Conservation (phyloP, 1,140 invertebrate genomes). For the Palaemon carinicauda region DNA sequence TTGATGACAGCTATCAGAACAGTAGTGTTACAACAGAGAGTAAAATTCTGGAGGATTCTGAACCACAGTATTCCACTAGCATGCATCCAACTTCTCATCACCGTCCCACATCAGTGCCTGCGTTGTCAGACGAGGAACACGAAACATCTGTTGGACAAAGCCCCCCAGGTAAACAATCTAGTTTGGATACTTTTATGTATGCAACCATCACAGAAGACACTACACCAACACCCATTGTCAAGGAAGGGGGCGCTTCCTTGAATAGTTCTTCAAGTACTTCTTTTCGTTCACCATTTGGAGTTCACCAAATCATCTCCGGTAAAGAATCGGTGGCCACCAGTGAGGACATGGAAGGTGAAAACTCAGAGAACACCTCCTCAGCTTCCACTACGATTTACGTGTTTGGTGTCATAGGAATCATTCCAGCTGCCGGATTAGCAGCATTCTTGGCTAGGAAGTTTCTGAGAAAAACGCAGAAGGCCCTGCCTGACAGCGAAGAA, state of each 20-base stretch:
- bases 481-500: slow-evolving; percentile 55
- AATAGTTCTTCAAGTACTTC: too few species aligned
- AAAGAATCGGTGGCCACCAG: background rate
- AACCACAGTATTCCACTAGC: background rate
- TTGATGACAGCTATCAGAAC: background rate
- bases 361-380: background rate
- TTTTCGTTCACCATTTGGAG: too few species aligned
- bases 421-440: slow-evolving; percentile 34
- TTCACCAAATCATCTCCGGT: background rate
- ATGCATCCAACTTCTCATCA: slow-evolving; percentile 35
- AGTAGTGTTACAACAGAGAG: background rate
- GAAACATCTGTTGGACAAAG: background rate
- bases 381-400: slow-evolving; percentile 36
- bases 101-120: background rate
- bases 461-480: slow-evolving; percentile 47
- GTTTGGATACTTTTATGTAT: background rate
- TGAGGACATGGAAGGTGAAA: background rate
- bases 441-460: slow-evolving; percentile 31
- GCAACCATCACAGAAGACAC: background rate
- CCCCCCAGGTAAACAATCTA: background rate
- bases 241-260: too few species aligned
- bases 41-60: background rate
- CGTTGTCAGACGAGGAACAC: background rate
- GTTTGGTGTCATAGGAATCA: slow-evolving; percentile 31
- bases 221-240: too few species aligned